These are phyloP conservation scores for Oryzias dopingdopingensis DNA, from an alignment of 2,797 vertebrate species.

Conservation along the genomic window DNA sequence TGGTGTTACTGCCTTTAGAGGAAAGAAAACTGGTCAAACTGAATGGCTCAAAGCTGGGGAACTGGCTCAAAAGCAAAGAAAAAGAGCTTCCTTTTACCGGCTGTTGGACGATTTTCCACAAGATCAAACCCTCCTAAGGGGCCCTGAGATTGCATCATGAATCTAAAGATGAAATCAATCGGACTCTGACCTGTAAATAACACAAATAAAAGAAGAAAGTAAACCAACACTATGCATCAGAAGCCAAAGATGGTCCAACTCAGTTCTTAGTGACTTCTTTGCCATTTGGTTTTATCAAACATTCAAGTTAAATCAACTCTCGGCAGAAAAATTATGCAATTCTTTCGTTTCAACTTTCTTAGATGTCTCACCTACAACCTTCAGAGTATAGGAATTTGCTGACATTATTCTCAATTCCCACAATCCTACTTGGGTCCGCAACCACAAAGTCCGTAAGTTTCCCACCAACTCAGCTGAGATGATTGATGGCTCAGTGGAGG, in stretches of 20 bases:
- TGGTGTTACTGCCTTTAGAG: constrained; percentile 46
- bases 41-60: no score
- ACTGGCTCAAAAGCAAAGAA: not conserved
- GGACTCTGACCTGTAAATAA: constrained; percentile 59
- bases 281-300: no score
- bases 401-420: constrained; percentile 58
- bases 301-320: no score
- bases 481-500: constrained; percentile 34
- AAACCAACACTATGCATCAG: no score
- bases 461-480: constrained; percentile 37
- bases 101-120: constrained; percentile 54
- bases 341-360: no score
- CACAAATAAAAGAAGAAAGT: not conserved
- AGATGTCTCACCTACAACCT: constrained; percentile 57
- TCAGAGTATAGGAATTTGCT: constrained; percentile 58
- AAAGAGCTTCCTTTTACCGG: constrained; percentile 39
- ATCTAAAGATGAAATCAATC: constrained; percentile 68
- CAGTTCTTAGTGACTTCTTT: no score
- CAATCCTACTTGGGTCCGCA: constrained; percentile 34
- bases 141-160: constrained; percentile 44
- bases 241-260: no score
- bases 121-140: constrained; percentile 30
- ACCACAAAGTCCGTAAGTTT: constrained; percentile 49
- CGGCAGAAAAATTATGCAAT: no score
- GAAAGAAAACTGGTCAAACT: not conserved